Evolutionary conservation across 2,888 invertebrate genomes (phyloP).

Genomic region (Suillia variegata): DNA sequence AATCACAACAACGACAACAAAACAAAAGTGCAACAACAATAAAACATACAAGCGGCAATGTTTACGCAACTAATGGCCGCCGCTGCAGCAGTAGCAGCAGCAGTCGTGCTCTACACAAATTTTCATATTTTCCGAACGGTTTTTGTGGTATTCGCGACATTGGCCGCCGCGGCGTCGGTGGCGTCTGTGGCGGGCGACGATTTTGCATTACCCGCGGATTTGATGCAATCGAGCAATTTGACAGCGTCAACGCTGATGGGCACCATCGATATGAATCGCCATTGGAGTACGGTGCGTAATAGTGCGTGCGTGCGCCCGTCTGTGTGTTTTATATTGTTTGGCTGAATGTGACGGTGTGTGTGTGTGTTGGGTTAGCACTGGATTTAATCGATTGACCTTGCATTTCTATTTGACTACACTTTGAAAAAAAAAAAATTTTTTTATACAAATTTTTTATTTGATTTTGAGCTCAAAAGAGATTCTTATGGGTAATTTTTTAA

Average conservation of each 20-base stretch:
- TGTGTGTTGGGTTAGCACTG: no score
- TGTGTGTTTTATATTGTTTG: conserved; percentile 1
- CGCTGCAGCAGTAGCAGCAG: no score
- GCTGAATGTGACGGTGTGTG: no score
- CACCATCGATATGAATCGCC: conserved; percentile 18
- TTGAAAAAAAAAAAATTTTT: no score
- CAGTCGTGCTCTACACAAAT: not conserved
- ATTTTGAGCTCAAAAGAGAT: no score
- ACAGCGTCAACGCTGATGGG: conserved; percentile 25
- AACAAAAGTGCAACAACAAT: not conserved
- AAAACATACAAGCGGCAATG: not conserved
- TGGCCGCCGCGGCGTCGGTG: not conserved
- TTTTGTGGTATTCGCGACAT: not conserved
- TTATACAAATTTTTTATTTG: no score
- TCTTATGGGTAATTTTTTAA: no score
- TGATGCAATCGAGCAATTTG: conserved; percentile 36
- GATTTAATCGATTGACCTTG: no score
- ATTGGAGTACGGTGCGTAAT: conserved; percentile 6
- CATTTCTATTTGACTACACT: no score
- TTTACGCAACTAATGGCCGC: conserved; percentile 17
- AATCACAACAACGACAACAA: not conserved
- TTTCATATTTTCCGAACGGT: conserved; percentile 4
- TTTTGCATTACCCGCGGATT: conserved; percentile 35
- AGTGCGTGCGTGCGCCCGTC: not conserved
- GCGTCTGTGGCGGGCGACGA: not conserved